phyloP scores from a whole-genome alignment of 1,140 invertebrate genomes.

The Camponotus vicinus region DNA sequence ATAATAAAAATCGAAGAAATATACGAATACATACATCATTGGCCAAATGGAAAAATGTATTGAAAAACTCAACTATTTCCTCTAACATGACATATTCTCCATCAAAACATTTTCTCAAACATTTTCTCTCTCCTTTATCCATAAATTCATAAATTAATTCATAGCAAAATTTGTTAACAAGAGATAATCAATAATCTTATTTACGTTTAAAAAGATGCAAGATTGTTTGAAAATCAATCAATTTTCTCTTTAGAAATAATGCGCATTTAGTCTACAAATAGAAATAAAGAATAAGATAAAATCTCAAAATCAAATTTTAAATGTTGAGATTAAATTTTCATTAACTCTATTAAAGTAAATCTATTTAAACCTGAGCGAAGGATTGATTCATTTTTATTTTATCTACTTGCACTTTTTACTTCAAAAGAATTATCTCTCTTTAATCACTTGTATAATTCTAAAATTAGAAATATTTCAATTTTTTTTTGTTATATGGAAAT shows the following conservation, averaged over 20 bases:
- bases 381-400: not conserved
- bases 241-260: not conserved
- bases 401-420: not conserved
- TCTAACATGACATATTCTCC: too few species aligned
- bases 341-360: not conserved
- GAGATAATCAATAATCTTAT: not conserved
- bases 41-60: not conserved
- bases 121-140: not conserved
- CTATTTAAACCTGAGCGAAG: not conserved
- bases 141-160: not conserved
- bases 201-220: not conserved
- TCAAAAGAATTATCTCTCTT: not conserved
- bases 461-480: not conserved
- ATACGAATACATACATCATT: not conserved
- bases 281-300: too few species aligned
- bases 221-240: not conserved
- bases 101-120: not conserved
- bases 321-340: not conserved
- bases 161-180: not conserved
- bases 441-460: not conserved
- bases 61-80: not conserved
- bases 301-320: too few species aligned
- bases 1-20: not conserved
- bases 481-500: not conserved
- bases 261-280: not conserved